Percentiles rank a stretch among this genome's conserved stretches.
phyloP scores from a whole-genome alignment of 2,888 invertebrate genomes.

The Drosophila helvetica region DNA sequence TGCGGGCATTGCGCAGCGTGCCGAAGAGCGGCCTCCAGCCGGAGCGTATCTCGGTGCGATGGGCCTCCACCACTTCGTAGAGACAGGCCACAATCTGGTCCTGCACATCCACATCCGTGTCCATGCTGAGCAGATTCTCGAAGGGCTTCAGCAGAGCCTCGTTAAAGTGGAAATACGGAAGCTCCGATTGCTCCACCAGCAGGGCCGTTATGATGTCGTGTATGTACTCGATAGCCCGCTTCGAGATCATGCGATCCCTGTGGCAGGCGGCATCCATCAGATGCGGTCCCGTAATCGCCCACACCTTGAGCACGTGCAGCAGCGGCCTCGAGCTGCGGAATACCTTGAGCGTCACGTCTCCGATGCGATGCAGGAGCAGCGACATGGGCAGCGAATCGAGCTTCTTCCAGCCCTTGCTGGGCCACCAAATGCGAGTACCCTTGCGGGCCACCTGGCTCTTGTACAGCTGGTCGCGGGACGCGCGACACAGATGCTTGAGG shows the following conservation, averaged over 20 bases:
- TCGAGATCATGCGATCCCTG: constrained; percentile 93
- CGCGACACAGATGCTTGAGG: constrained; percentile 91
- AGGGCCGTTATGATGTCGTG: constrained; percentile 96
- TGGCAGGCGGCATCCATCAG: constrained; percentile 98
- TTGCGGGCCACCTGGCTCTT: constrained; percentile 84
- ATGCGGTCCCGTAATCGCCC: constrained; percentile 96
- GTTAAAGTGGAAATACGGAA: constrained; percentile 97
- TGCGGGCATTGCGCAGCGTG: constrained; percentile 93
- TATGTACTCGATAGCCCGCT: constrained; percentile 95
- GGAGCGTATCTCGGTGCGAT: constrained; percentile 95
- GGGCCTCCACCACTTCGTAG: constrained; percentile 97
- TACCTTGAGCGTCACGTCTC: constrained; percentile 94
- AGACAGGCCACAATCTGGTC: constrained; percentile 96
- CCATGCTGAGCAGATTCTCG: constrained; percentile 96
- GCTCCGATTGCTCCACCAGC: constrained; percentile 93
- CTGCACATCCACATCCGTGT: constrained; percentile 93
- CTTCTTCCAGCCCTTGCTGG: constrained; percentile 84
- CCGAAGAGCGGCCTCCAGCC: constrained; percentile 99
- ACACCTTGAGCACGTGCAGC: constrained; percentile 95
- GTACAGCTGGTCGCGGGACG: constrained; percentile 90
- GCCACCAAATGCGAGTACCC: constrained; percentile 84
- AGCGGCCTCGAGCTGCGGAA: constrained; percentile 94
- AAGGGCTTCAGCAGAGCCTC: constrained; percentile 97
- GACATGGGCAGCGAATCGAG: constrained; percentile 85
- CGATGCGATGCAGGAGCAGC: constrained; percentile 91